Conservation (phyloP, 1,140 invertebrate genomes). For the Colletes gigas region DNA sequence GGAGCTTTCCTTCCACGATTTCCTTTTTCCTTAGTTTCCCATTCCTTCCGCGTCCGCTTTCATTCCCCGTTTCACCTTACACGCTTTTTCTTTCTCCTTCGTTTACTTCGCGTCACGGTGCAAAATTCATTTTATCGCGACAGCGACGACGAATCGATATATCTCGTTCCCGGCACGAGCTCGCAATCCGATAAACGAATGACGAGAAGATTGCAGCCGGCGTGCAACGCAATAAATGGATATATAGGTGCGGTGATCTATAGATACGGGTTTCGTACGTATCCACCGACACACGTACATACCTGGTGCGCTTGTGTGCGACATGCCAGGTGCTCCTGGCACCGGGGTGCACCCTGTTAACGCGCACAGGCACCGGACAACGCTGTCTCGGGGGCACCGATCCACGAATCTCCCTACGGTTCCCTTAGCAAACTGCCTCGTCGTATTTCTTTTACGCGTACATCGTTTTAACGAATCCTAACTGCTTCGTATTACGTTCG, state of each 20-base stretch:
- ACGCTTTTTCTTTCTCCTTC: slow-evolving; percentile 1
- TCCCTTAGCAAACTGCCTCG: not conserved
- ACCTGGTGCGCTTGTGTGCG: not conserved
- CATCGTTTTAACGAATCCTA: not conserved
- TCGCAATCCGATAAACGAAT: slow-evolving; percentile 63
- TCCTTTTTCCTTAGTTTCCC: not conserved
- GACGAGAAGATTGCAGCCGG: slow-evolving; percentile 59
- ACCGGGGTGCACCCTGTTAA: not conserved
- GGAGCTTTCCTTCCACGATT: not conserved
- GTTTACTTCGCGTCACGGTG: slow-evolving; percentile 41
- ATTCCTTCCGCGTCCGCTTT: not conserved
- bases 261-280: slow-evolving; percentile 10
- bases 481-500: not conserved
- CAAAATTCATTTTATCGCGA: slow-evolving; percentile 70
- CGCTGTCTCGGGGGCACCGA: not conserved
- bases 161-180: slow-evolving; percentile 56
- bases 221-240: slow-evolving; percentile 54
- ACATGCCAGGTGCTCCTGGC: slow-evolving; percentile 1
- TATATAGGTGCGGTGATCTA: slow-evolving; percentile 27
- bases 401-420: not conserved
- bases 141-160: slow-evolving; percentile 64
- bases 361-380: not conserved
- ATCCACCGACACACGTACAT: not conserved
- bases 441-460: not conserved
- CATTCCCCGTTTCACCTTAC: not conserved